Base-by-base conservation (phyloP, 2,797 vertebrate species). In the Tarsius wallacei region DNA sequence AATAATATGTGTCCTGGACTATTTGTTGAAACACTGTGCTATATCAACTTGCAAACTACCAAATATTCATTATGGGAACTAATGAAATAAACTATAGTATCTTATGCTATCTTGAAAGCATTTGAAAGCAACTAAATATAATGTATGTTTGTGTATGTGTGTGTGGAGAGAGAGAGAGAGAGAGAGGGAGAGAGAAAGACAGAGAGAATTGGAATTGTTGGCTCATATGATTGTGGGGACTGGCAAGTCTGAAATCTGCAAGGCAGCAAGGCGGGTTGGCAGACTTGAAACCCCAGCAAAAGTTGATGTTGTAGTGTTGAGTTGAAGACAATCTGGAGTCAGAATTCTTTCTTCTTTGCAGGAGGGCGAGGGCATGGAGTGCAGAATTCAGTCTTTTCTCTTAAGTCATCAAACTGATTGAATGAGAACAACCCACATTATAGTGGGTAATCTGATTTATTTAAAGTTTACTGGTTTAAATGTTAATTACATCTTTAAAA, bases 1-100 rank as follows among this genome's bases (percentile, higher is more conserved):
- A 95, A 28, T 90, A 95, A 74, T 68, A 36, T 84, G 64, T 71
- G 15, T 12, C 22, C 3, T 53, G 55, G 22, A 19, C 4, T 36
- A 63, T 61, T 91, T 31, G 31, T 3, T 66, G 26, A 10, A 80
- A 78, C 26, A 47, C 31, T 55, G 42, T 14, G 17, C 51, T 33
- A 42, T 55, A 59, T 19, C 42, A 74, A 47, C 53, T 10, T 78
- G 28, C 86, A 95, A 97, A 66, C 19, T 82, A 78, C 26, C 28
- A 77, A 71, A 66, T 90, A 26, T 59, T 1, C 3, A 55, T 49
- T 49, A 70, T 21, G 22, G 12, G 12, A 42, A 92, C 26, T 74
- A 11, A 0, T 68, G 2, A 74, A 87, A 74, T 90, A n/a, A 82
- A 77, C 21, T 70, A 57, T 68, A 28, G 33, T 57, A 28, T 26